Evolutionary conservation across 2,888 invertebrate species (phyloP).

Genomic region (Parthenolecanium corni): DNA sequence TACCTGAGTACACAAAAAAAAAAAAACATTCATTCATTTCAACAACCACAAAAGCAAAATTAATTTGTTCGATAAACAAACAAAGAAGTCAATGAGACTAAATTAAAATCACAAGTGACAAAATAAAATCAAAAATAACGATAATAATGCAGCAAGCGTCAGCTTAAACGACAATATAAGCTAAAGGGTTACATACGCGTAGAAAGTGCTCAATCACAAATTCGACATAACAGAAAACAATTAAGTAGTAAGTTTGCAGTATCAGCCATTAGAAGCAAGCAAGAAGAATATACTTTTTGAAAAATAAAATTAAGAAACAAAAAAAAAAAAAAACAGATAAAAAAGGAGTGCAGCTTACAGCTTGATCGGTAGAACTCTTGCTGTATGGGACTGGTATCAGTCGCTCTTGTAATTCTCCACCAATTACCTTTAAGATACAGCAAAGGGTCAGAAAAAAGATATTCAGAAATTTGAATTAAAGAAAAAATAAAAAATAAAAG

Average conservation of each 20-base stretch:
- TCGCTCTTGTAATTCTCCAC: conserved; percentile 99
- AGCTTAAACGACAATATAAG: not conserved
- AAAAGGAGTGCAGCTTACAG: conserved; percentile 69
- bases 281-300: not conserved
- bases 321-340: conserved; percentile 19
- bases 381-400: conserved; percentile 99
- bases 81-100: not conserved
- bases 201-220: not conserved
- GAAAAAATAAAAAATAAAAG: not conserved
- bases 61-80: not conserved
- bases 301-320: conserved; percentile 14
- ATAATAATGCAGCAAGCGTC: not conserved
- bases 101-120: not conserved
- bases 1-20: conserved; percentile 4
- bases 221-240: too few species aligned
- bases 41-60: not conserved
- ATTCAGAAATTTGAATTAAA: not conserved
- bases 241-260: not conserved
- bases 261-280: conserved; percentile 22
- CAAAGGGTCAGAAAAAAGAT: conserved; percentile 28
- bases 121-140: not conserved
- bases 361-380: conserved; percentile 99
- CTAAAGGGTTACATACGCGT: not conserved
- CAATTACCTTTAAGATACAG: conserved; percentile 86
- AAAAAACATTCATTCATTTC: not conserved